Conservation (phyloP, 2,113 vertebrate species). For the Panthera uncia region DNA sequence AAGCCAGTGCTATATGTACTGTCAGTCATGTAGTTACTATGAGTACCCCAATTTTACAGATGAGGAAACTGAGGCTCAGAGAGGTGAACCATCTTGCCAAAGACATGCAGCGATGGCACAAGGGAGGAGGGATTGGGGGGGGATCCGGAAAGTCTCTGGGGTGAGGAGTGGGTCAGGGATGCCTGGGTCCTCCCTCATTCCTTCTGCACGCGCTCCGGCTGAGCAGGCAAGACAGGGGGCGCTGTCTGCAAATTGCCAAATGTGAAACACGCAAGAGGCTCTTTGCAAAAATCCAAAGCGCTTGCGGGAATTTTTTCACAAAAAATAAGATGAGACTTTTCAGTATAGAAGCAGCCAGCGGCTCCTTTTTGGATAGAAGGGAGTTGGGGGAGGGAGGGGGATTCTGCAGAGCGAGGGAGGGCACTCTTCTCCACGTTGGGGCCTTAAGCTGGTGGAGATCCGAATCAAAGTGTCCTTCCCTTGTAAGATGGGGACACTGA, state of each 20-base stretch:
- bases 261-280: background rate
- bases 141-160: background rate
- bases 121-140: background rate
- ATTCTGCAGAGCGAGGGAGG: background rate
- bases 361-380: background rate
- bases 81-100: background rate
- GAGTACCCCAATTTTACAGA: background rate
- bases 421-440: fast-evolving
- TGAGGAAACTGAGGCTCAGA: background rate
- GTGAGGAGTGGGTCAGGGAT: background rate
- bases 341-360: background rate
- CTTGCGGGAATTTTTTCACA: background rate
- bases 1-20: fast-evolving
- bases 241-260: background rate
- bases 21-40: fast-evolving
- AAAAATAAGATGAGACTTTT: background rate
- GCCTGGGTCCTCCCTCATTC: background rate
- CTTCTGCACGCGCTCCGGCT: background rate
- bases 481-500: background rate
- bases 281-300: background rate
- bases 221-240: background rate
- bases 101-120: fast-evolving
- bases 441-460: background rate
- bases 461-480: background rate
- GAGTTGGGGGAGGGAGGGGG: background rate